phyloP scores from a whole-genome alignment of 2,113 vertebrate genomes.

The Calyptomena viridis region DNA sequence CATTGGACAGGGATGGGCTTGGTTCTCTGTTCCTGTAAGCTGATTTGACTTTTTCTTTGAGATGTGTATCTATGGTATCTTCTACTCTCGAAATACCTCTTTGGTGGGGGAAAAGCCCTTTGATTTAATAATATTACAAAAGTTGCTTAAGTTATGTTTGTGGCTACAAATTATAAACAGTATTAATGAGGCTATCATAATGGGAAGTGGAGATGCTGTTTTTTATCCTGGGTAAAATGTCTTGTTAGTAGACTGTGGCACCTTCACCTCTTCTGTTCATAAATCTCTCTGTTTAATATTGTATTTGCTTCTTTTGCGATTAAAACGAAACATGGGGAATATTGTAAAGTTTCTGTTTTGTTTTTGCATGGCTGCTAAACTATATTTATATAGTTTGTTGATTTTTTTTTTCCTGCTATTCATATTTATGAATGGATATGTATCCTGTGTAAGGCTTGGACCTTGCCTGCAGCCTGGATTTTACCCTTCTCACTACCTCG shows the following conservation, averaged over 20 bases:
- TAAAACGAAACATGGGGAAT: background rate
- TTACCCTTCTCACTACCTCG: background rate
- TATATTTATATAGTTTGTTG: background rate
- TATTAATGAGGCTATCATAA: background rate
- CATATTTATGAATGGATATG: background rate
- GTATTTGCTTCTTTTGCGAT: background rate
- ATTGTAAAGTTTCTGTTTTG: background rate
- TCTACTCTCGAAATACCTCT: background rate
- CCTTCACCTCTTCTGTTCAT: background rate
- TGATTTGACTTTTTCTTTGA: background rate
- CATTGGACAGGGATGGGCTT: background rate
- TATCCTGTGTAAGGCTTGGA: background rate
- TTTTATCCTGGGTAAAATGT: background rate
- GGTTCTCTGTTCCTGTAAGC: background rate
- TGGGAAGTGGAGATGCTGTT: background rate
- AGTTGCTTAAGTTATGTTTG: background rate
- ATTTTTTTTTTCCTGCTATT: background rate
- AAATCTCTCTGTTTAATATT: background rate
- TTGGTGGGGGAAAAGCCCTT: background rate
- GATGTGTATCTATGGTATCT: accelerated
- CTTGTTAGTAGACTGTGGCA: background rate
- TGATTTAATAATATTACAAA: background rate
- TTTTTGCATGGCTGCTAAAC: background rate
- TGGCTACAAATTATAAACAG: background rate
- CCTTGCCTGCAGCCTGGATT: background rate